Evolutionary conservation across 2,797 vertebrate species (phyloP), one percentile per base, ranked within the genome.

Genomic region (Sphenodon punctatus): DNA sequence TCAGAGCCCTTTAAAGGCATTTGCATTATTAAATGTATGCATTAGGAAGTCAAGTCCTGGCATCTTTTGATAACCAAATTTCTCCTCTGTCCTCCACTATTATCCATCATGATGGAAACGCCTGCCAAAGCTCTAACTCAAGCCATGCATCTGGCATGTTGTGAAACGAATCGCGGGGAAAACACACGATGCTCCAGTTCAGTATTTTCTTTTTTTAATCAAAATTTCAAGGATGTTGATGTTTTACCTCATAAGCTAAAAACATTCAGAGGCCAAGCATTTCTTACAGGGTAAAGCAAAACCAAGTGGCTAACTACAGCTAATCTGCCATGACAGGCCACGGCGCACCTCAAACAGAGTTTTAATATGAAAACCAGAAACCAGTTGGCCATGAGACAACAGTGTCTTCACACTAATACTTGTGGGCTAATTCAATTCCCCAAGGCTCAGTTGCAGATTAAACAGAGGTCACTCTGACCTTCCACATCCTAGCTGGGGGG

Each of bases 91-190:
- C 67, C 39, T 89, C 78, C 82, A 76, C 85, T 82, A 32, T 88
- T n/a, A 86, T 89, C 85, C 74, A 86, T 89, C 84, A 87, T 39
- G 82, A 90, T 90, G 86, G 85, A 90, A 90, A 61, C 49, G n/a
- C 27, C 69, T 88, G 89, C 89, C 90, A 92, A 77, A 82, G 83
- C 67, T 67, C 82, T 92, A 90, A 90, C 90, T 89, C 86, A 92
- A 93, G 90, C 90, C 92, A 92, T 90, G 82, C 88, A 84, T 86
- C 84, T 91, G 91, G 90, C 87, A 82, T 78, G 60, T 82, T 87
- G 90, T 86, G 74, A 82, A 92, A 88, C 20, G 10, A 86, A 82
- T 83, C 60, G 34, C 84, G 22, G 25, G 69, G 61, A 70, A 78
- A 46, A 83, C 61, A 78, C 74, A 86, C 86, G 80, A 86, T 84